phyloP scores from a whole-genome alignment of 1,140 invertebrate species.

The Ctenoplectra terminalis region DNA sequence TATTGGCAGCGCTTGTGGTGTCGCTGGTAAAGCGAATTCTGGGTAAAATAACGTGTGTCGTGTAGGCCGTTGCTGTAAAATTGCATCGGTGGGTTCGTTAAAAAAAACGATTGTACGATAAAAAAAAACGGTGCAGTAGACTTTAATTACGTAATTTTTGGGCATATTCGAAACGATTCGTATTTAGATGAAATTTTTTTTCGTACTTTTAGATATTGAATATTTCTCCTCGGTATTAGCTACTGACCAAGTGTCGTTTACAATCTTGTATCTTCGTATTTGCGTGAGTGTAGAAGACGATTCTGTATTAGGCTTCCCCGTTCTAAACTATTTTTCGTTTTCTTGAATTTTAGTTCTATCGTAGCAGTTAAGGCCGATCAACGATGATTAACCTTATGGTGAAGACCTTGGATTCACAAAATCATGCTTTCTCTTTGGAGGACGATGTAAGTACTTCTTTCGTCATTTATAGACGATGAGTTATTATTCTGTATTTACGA shows the following conservation, averaged over 20 bases:
- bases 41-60: constrained; percentile 69
- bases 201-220: neutral
- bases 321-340: constrained; percentile 6
- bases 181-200: neutral
- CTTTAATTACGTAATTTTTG: constrained; percentile 16
- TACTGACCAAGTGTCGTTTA: constrained; percentile 42
- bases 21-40: constrained; percentile 67
- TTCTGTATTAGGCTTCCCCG: constrained; percentile 13
- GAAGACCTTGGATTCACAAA: constrained; percentile 96
- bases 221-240: constrained; percentile 15
- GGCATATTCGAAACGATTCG: neutral
- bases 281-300: constrained; percentile 40
- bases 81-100: constrained; percentile 45
- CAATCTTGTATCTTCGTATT: constrained; percentile 37
- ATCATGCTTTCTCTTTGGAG: constrained; percentile 92
- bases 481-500: neutral
- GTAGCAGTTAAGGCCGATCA: constrained; percentile 3
- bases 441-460: constrained; percentile 89
- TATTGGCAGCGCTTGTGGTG: constrained; percentile 36
- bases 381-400: constrained; percentile 93
- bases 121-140: neutral
- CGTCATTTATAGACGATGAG: neutral
- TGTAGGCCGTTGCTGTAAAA: constrained; percentile 57
- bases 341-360: constrained; percentile 14
- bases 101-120: constrained; percentile 24